Evolutionary conservation across 1,140 invertebrate species (phyloP).

Genomic region (Euura lappo): DNA sequence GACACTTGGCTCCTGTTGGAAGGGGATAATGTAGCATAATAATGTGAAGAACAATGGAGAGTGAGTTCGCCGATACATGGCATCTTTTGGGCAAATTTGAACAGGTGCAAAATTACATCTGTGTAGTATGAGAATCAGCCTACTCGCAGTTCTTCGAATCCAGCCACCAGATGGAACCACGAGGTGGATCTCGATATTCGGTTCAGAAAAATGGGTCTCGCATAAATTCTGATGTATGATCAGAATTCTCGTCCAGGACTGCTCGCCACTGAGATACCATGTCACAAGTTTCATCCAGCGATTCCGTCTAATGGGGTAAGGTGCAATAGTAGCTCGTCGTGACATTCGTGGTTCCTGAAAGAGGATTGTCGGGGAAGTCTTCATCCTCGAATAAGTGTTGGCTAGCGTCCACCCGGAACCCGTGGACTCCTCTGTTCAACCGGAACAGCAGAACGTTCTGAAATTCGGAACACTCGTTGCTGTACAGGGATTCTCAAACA

Average conservation of each 20-base stretch:
- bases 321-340: slow-evolving; percentile 65
- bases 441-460: slow-evolving; percentile 75
- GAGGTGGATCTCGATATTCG: no score
- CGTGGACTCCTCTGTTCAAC: slow-evolving; percentile 75
- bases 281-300: slow-evolving; percentile 64
- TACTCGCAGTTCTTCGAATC: no score
- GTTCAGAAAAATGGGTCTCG: no score
- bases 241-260: slow-evolving; percentile 58
- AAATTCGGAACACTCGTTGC: slow-evolving; percentile 20
- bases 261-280: slow-evolving; percentile 69
- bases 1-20: background rate
- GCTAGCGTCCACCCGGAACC: slow-evolving; percentile 77
- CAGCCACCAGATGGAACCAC: no score
- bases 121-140: no score
- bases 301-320: slow-evolving; percentile 69
- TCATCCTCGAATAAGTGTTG: slow-evolving; percentile 65
- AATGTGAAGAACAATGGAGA: background rate
- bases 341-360: slow-evolving; percentile 43
- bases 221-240: no score
- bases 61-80: no score
- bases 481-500: background rate
- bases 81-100: no score
- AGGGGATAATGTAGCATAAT: background rate
- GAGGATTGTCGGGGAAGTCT: slow-evolving; percentile 65
- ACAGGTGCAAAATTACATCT: no score